phyloP scores from a whole-genome alignment of 2,797 vertebrate genomes.

The Mormyrus proboscirostris region DNA sequence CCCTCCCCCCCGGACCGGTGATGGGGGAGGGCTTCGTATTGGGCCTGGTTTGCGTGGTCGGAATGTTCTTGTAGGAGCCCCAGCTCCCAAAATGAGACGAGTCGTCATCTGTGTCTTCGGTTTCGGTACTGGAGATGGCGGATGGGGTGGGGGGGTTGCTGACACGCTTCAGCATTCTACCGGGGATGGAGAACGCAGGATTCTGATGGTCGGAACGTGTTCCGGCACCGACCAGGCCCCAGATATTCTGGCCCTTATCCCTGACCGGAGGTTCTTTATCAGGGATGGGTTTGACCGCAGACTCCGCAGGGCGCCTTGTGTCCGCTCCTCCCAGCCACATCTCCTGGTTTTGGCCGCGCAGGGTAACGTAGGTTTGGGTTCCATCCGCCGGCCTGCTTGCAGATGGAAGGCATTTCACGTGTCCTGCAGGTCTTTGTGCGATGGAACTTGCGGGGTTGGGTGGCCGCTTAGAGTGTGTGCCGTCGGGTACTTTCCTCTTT shows the following conservation, averaged over 20 bases:
- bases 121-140: slow-evolving; percentile 8
- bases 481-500: slow-evolving; percentile 26
- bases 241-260: slow-evolving; percentile 55
- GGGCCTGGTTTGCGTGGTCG: slow-evolving; percentile 25
- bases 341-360: slow-evolving; percentile 48
- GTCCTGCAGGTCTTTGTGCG: slow-evolving; percentile 25
- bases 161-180: slow-evolving; percentile 34
- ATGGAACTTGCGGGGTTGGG: background rate
- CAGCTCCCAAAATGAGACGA: slow-evolving; percentile 46
- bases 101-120: slow-evolving; percentile 12
- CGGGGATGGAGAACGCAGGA: slow-evolving; percentile 16
- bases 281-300: slow-evolving; percentile 35
- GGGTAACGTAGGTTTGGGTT: slow-evolving; percentile 13
- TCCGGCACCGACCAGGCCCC: slow-evolving; percentile 54
- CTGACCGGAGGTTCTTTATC: slow-evolving; percentile 64
- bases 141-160: slow-evolving; percentile 35
- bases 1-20: background rate
- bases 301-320: slow-evolving; percentile 30
- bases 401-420: background rate
- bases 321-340: slow-evolving; percentile 41
- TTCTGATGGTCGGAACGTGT: slow-evolving; percentile 23
- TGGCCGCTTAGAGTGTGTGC: background rate
- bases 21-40: slow-evolving; percentile 17
- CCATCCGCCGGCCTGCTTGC: slow-evolving; percentile 16
- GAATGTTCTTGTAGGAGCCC: slow-evolving; percentile 56